Evolutionary conservation across 2,888 invertebrate genomes (phyloP).

Genomic region (Eupithecia subumbrata): DNA sequence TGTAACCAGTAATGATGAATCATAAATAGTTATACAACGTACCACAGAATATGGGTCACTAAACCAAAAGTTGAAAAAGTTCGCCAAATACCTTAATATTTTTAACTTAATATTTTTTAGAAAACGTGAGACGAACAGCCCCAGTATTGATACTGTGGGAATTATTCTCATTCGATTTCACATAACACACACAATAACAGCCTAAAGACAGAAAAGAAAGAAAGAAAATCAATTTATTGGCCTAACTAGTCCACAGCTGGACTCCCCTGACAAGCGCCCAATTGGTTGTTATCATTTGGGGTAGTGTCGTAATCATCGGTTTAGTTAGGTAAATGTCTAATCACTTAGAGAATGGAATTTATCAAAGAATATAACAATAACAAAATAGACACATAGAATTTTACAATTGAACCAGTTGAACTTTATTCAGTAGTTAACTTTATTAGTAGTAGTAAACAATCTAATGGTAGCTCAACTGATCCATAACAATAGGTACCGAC

Average conservation of each 20-base stretch:
- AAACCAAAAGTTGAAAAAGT: neutral
- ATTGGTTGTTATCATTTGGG: too few relatives aligned
- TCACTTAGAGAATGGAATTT: too few relatives aligned
- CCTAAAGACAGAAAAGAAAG: neutral
- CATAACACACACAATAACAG: neutral
- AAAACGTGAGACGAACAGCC: neutral
- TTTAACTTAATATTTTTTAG: neutral
- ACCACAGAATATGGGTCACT: neutral
- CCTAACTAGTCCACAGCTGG: neutral
- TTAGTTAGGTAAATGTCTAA: too few relatives aligned
- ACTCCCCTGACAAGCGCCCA: neutral
- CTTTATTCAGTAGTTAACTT: too few relatives aligned
- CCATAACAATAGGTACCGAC: too few relatives aligned
- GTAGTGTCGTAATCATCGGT: too few relatives aligned
- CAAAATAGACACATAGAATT: too few relatives aligned
- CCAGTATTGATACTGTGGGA: neutral
- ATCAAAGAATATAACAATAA: too few relatives aligned
- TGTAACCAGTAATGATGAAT: neutral
- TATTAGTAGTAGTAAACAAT: too few relatives aligned
- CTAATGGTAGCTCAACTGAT: too few relatives aligned
- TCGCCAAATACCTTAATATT: neutral
- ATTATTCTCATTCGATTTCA: neutral
- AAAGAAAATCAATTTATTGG: too few relatives aligned
- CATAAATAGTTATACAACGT: neutral
- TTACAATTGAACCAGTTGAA: too few relatives aligned